phyloP scores from a whole-genome alignment of 2,113 vertebrate species.

The Smithornis capensis region DNA sequence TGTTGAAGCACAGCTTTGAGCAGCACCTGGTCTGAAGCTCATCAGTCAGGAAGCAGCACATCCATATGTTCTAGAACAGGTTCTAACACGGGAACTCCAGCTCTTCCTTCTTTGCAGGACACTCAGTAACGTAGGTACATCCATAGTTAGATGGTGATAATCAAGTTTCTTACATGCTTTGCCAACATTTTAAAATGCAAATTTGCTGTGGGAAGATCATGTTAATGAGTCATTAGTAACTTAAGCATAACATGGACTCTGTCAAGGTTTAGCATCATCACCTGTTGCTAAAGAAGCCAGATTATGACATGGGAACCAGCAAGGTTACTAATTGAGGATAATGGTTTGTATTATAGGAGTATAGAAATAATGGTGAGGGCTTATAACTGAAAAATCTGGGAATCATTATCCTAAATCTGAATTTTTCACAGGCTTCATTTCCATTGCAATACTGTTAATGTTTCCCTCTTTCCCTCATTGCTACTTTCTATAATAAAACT shows the following conservation, averaged over 20 bases:
- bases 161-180: neutral
- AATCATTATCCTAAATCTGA: neutral
- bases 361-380: neutral
- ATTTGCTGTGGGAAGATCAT: neutral
- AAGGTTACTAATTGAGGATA: neutral
- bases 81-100: neutral
- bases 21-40: neutral
- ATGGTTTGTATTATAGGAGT: neutral
- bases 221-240: neutral
- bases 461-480: neutral
- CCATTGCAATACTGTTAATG: neutral
- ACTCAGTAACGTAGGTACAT: no score
- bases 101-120: no score
- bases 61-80: neutral
- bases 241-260: neutral
- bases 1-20: neutral
- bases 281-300: neutral
- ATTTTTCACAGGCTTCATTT: neutral
- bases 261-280: neutral
- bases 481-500: neutral
- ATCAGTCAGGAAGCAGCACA: neutral
- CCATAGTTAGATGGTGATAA: neutral
- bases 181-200: neutral
- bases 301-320: neutral
- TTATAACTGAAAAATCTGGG: neutral